A percentile compares a stretch with the other conserved stretches of the same genome.
Conservation (phyloP, 2,113 vertebrate genomes). For the Syngnathus typhle region DNA sequence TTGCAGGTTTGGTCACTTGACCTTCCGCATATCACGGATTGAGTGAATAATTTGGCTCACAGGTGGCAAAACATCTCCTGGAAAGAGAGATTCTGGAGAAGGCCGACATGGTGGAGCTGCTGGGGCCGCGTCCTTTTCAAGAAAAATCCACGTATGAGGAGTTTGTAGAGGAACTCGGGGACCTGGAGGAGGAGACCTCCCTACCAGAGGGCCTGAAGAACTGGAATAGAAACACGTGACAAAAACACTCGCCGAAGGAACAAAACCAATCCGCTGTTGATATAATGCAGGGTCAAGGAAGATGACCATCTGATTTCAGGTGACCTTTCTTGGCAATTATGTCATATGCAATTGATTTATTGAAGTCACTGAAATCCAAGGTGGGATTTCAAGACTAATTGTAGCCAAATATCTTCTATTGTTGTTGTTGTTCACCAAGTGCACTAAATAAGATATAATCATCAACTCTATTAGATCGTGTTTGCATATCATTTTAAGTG, state of each 20-base stretch:
- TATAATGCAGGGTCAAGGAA: slow-evolving; percentile 3
- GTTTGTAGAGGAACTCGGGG: slow-evolving; percentile 85
- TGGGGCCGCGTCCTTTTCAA: slow-evolving; percentile 85
- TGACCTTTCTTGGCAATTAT: neutral
- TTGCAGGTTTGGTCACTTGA: too few relatives aligned
- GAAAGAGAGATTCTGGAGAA: slow-evolving; percentile 90
- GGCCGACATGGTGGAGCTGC: slow-evolving; percentile 85
- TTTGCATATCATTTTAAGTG: neutral
- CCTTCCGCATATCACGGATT: neutral
- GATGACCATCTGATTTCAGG: slow-evolving; percentile 2
- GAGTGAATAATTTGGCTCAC: slow-evolving; percentile 15
- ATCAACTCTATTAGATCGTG: neutral
- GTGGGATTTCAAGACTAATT: neutral
- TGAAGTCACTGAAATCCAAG: slow-evolving; percentile 9
- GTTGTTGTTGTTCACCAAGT: neutral
- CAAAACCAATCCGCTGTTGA: slow-evolving; percentile 29
- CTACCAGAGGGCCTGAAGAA: slow-evolving; percentile 83
- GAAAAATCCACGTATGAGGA: slow-evolving; percentile 90
- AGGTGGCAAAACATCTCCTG: slow-evolving; percentile 87
- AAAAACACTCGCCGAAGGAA: slow-evolving; percentile 51
- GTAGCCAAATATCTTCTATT: neutral
- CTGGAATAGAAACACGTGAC: slow-evolving; percentile 80
- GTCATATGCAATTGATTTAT: slow-evolving; percentile 6
- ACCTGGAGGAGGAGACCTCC: slow-evolving; percentile 81
- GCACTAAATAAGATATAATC: neutral